Conservation (phyloP, 2,797 vertebrate genomes). For the Poeciliopsis gracilis region DNA sequence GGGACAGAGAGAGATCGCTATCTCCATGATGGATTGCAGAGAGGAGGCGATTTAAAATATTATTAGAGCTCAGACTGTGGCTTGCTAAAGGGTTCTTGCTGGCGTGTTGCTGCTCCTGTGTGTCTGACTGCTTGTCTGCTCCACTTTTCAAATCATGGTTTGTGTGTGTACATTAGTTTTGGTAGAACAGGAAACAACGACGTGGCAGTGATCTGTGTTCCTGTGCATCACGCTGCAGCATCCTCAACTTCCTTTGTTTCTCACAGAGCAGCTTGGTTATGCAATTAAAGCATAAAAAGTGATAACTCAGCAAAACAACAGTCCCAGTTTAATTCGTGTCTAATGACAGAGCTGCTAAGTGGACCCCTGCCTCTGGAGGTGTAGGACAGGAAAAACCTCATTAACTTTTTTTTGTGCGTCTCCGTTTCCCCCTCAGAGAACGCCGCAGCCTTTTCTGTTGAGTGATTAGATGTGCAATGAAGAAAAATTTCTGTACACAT, state of each 20-base stretch:
- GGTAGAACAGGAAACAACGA: constrained; percentile 9
- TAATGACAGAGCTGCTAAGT: constrained; percentile 78
- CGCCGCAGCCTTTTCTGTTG: constrained; percentile 63
- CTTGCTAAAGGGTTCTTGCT: constrained; percentile 53
- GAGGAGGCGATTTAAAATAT: constrained; percentile 68
- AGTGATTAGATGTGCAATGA: constrained; percentile 73
- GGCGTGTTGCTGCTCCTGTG: constrained; percentile 58
- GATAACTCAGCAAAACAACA: constrained; percentile 75
- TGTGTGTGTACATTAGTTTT: constrained; percentile 9
- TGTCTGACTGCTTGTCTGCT: constrained; percentile 59
- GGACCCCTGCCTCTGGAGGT: constrained; percentile 74
- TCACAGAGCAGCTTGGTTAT: constrained; percentile 60
- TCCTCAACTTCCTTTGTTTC: constrained; percentile 51
- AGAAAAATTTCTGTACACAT: constrained; percentile 53
- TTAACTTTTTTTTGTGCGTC: constrained; percentile 59
- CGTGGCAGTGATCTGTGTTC: constrained; percentile 16
- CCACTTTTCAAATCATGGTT: constrained; percentile 59
- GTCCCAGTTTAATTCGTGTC: constrained; percentile 76
- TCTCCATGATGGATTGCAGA: constrained; percentile 80
- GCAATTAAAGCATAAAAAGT: constrained; percentile 79
- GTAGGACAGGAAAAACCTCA: constrained; percentile 74
- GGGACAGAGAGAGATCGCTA: constrained; percentile 68
- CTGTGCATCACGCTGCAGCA: constrained; percentile 23
- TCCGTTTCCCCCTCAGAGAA: constrained; percentile 34
- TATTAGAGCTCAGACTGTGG: constrained; percentile 60